Conservation (phyloP, 2,888 invertebrate genomes). For the Habrosyne pyritoides region DNA sequence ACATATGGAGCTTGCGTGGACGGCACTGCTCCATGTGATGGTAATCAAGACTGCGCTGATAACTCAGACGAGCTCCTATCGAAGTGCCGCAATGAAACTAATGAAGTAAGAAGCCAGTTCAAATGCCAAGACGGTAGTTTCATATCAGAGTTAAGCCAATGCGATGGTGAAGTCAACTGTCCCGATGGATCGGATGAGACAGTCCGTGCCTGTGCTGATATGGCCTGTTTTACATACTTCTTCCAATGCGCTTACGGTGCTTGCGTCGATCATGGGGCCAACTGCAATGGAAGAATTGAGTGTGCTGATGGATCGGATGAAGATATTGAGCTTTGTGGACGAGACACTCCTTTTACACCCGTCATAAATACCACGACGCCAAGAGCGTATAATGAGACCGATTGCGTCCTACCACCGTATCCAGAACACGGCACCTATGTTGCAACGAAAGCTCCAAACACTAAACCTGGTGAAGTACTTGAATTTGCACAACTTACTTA, state of each 20-base stretch:
- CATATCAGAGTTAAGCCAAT: conserved; percentile 50
- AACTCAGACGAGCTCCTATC: conserved; percentile 71
- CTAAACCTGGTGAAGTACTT: conserved; percentile 46
- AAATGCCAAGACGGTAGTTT: conserved; percentile 52
- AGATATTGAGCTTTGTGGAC: conserved; percentile 22
- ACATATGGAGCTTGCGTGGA: conserved; percentile 75
- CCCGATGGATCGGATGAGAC: conserved; percentile 68
- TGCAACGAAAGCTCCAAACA: conserved; percentile 39
- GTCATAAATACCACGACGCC: not conserved
- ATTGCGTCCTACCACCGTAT: conserved; percentile 53
- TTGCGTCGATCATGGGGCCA: conserved; percentile 69
- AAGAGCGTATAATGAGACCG: conserved; percentile 35
- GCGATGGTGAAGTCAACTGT: conserved; percentile 64
- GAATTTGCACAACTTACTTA: conserved; percentile 43
- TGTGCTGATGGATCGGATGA: conserved; percentile 47
- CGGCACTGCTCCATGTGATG: conserved; percentile 65
- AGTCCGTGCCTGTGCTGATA: conserved; percentile 39
- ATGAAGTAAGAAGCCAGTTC: conserved; percentile 54
- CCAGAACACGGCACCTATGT: conserved; percentile 53
- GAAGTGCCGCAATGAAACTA: conserved; percentile 55
- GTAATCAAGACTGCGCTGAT: conserved; percentile 65
- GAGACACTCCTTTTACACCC: not conserved
- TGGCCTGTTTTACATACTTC: conserved; percentile 61
- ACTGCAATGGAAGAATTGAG: conserved; percentile 51
- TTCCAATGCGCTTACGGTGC: conserved; percentile 80